These are phyloP conservation scores for Ciconia stormi DNA, from an alignment of 2,113 vertebrate species.

Conservation along the genomic window DNA sequence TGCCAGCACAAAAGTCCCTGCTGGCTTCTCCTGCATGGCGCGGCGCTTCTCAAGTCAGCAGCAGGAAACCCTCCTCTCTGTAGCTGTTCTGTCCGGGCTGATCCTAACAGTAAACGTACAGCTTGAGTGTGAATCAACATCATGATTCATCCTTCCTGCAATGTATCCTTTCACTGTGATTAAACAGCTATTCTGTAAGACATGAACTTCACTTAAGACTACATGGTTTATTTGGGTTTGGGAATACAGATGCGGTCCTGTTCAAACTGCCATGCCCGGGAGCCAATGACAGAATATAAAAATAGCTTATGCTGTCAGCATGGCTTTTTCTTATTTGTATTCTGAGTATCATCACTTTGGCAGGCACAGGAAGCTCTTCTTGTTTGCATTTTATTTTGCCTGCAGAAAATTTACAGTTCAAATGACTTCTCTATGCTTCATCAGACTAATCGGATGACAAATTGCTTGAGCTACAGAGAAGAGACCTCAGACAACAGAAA, in stretches of 20 bases:
- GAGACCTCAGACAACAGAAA: conserved; percentile 68
- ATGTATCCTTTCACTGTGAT: conserved; percentile 16
- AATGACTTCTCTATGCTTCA: conserved; percentile 76
- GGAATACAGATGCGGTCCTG: conserved; percentile 75
- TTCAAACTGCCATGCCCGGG: conserved; percentile 63
- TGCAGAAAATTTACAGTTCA: conserved; percentile 79
- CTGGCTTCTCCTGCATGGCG: not conserved
- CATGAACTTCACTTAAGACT: conserved; percentile 51
- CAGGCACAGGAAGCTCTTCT: conserved; percentile 78
- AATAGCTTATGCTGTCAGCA: conserved; percentile 83
- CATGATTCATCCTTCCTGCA: conserved; percentile 19
- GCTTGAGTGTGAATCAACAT: conserved; percentile 30
- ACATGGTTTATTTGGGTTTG: conserved; percentile 53
- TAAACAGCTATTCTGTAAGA: conserved; percentile 50
- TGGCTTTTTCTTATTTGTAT: conserved; percentile 82
- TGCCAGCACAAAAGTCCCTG: not conserved
- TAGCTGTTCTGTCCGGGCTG: not conserved
- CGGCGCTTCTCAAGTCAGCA: not conserved
- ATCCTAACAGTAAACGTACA: not conserved
- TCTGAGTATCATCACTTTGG: conserved; percentile 81
- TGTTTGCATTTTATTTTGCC: conserved; percentile 79
- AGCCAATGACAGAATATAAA: conserved; percentile 72
- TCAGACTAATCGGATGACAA: conserved; percentile 77
- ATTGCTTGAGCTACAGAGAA: conserved; percentile 74
- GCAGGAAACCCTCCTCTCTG: not conserved